phyloP scores from a whole-genome alignment of 1,140 invertebrate genomes.

The Kradibia gibbosae region DNA sequence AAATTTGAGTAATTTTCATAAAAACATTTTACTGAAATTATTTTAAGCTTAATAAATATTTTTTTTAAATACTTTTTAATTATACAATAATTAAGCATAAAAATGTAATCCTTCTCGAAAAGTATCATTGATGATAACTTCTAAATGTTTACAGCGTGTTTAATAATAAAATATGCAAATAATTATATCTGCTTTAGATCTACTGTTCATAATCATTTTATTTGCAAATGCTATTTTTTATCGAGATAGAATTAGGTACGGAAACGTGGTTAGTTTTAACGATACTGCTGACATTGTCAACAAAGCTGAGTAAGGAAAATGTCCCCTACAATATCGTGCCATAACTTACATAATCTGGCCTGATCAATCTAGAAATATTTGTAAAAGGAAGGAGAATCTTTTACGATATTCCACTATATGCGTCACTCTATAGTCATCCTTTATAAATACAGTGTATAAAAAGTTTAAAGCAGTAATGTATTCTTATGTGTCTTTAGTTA shows the following conservation, averaged over 20 bases:
- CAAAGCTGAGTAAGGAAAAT: not conserved
- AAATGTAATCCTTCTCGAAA: too few species aligned
- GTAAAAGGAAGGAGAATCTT: not conserved
- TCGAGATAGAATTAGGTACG: constrained; percentile 15
- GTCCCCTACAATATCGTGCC: not conserved
- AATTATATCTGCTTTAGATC: not conserved
- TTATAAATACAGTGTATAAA: too few species aligned
- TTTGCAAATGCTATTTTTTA: not conserved
- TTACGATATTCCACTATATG: not conserved
- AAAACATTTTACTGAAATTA: too few species aligned
- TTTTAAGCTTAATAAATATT: too few species aligned
- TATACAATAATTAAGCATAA: too few species aligned
- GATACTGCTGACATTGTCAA: constrained; percentile 43
- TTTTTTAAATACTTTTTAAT: too few species aligned
- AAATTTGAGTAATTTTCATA: too few species aligned
- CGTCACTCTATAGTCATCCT: not conserved
- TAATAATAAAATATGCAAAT: not conserved
- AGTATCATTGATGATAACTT: too few species aligned
- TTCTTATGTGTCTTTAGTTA: too few species aligned
- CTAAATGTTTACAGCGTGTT: too few species aligned
- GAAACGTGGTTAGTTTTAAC: constrained; percentile 26
- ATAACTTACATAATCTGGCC: constrained; percentile 5
- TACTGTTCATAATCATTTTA: not conserved
- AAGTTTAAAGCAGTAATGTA: too few species aligned
- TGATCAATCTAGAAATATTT: constrained; percentile 26